phyloP scores from a whole-genome alignment of 2,888 invertebrate genomes.

The Tenthredo notha region DNA sequence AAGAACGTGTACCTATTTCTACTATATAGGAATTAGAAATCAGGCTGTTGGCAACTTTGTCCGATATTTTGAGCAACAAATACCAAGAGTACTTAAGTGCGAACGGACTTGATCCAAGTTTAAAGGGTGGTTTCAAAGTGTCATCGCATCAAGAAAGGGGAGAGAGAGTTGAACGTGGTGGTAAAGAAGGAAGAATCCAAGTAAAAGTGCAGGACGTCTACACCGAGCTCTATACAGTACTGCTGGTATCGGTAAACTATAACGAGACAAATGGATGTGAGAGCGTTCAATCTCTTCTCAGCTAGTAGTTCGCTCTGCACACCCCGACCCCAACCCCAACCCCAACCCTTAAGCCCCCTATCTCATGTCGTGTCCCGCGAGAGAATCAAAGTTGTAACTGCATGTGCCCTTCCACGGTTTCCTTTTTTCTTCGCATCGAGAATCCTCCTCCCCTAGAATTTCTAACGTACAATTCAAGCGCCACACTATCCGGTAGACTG shows the following conservation, averaged over 20 bases:
- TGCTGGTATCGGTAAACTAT: constrained; percentile 72
- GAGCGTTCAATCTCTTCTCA: constrained; percentile 58
- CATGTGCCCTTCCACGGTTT: constrained; percentile 50
- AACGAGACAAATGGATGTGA: constrained; percentile 75
- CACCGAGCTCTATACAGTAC: constrained; percentile 1
- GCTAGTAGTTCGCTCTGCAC: constrained; percentile 32
- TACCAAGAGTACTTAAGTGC: constrained; percentile 15
- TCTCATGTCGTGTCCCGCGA: constrained; percentile 54
- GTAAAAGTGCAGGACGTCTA: constrained; percentile 24
- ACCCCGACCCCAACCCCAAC: constrained; percentile 31
- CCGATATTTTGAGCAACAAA: not conserved
- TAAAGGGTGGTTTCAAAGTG: constrained; percentile 74
- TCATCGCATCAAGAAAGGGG: constrained; percentile 66
- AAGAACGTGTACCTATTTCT: no score
- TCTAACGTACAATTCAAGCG: constrained; percentile 27
- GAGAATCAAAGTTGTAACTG: constrained; percentile 68
- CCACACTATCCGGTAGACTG: not conserved
- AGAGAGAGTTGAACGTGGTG: constrained; percentile 12
- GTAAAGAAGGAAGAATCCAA: constrained; percentile 14
- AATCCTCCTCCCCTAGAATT: constrained; percentile 12
- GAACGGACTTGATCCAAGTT: constrained; percentile 64
- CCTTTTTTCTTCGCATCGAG: constrained; percentile 10
- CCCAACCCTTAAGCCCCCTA: constrained; percentile 48
- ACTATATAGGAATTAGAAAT: not conserved
- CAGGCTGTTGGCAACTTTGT: not conserved